Percentiles rank a stretch among this genome's conserved stretches.
These are phyloP conservation scores for Tachina lurida DNA, from an alignment of 2,888 invertebrate species.

Conservation along the genomic window DNA sequence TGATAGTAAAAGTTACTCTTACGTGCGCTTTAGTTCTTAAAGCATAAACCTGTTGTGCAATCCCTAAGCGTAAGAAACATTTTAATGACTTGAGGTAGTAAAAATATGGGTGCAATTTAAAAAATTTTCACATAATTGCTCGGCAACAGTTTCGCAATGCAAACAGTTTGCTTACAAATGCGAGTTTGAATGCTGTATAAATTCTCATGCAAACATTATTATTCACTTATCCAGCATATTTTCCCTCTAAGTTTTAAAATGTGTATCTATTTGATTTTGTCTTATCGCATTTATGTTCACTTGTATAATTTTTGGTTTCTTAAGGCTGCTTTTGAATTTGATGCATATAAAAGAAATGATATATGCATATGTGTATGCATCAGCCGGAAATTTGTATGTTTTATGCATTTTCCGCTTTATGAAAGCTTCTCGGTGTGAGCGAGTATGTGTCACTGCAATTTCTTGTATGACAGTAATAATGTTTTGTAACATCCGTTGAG, in stretches of 20 bases:
- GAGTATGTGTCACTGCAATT: conserved; percentile 12
- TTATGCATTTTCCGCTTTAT: conserved; percentile 59
- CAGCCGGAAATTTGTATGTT: conserved; percentile 63
- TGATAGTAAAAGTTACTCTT: conserved; percentile 5
- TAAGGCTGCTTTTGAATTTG: conserved; percentile 51
- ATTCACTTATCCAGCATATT: background rate
- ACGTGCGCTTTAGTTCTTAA: conserved; percentile 4
- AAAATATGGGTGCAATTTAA: conserved; percentile 27
- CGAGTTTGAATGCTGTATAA: background rate
- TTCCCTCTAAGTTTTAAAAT: background rate
- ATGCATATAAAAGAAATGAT: conserved; percentile 46
- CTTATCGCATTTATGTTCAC: conserved; percentile 7
- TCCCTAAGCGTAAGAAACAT: conserved; percentile 7
- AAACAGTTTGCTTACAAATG: conserved; percentile 16
- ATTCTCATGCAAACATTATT: conserved; percentile 20
- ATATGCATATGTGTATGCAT: conserved; percentile 15
- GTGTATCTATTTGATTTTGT: background rate
- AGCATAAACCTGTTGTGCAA: background rate
- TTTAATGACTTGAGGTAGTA: conserved; percentile 14
- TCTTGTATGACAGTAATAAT: conserved; percentile 58
- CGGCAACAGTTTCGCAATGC: conserved; percentile 3
- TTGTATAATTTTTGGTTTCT: conserved; percentile 39
- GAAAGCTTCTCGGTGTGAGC: conserved; percentile 11
- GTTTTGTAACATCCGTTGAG: conserved; percentile 63
- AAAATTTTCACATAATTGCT: conserved; percentile 44